These are phyloP conservation scores for Macrocentrus cingulum DNA, from an alignment of 1,140 invertebrate genomes.

Conservation along the genomic window DNA sequence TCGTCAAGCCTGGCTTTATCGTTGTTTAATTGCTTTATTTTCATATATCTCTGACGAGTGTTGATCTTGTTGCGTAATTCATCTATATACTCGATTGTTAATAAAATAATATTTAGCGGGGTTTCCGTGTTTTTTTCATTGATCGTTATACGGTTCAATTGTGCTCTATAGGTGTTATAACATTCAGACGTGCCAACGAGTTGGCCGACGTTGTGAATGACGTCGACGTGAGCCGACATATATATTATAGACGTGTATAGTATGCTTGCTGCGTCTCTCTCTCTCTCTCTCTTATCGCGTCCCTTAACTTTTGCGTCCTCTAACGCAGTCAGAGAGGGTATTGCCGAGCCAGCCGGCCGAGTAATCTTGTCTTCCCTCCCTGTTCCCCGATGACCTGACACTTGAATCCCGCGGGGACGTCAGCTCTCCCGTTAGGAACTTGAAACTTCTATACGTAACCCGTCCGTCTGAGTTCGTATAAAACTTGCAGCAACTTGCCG, in stretches of 20 bases:
- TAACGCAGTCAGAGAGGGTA: slow-evolving; percentile 37
- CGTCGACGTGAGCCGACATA: background rate
- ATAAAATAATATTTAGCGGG: too few species aligned
- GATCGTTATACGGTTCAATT: too few species aligned
- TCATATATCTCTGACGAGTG: too few species aligned
- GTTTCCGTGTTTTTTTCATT: too few species aligned
- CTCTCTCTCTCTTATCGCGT: slow-evolving; percentile 39
- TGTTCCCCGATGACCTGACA: slow-evolving; percentile 7
- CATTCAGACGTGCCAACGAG: too few species aligned
- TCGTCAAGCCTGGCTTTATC: too few species aligned
- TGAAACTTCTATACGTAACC: slow-evolving; percentile 39
- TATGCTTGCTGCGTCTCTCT: too few species aligned
- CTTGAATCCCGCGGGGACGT: slow-evolving; percentile 21
- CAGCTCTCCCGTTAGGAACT: slow-evolving; percentile 41
- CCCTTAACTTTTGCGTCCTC: slow-evolving; percentile 41
- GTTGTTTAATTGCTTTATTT: too few species aligned
- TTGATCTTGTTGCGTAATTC: too few species aligned
- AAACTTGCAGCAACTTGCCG: slow-evolving; percentile 41
- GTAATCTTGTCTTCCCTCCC: slow-evolving; percentile 12
- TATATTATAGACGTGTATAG: background rate
- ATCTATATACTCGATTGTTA: too few species aligned
- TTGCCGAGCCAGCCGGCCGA: background rate
- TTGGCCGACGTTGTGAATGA: background rate
- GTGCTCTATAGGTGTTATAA: too few species aligned
- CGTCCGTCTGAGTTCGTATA: slow-evolving; percentile 37